Base-by-base conservation (phyloP, 2,888 invertebrate genomes). In the Onthophagus sagittarius region DNA sequence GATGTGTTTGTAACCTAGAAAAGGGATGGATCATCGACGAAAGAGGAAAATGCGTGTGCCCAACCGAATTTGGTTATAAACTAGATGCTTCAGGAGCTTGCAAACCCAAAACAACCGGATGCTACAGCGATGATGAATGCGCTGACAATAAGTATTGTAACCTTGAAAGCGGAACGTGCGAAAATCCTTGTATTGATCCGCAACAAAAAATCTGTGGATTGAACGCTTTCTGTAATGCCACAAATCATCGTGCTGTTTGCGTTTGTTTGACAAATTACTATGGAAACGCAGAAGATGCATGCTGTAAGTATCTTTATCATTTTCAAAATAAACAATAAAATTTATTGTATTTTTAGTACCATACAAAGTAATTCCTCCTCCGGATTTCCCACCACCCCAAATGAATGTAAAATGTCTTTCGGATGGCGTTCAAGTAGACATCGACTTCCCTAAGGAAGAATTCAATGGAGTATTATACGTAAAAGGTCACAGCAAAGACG, bases 401-500 rank as follows among this genome's bases (percentile, higher is more conserved):
- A 93, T 96, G 91, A 89, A 90, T 75, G 97, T 97, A 13, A 94
- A 93, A 80, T 97, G 97, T 84, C 86, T 96, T 77, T 95, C 96
- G 11, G 96, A 97, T 82, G 97, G 97, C 62, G 95, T 97, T 6
- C 93, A 94, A 83, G 96, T 97, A 0, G 91, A 92, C 81, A 91
- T 95, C 69, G 90, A 92, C 80, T 91, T 94, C 39, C 87, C 88
- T 15, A 71, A 62, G 15, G 90, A 92, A 79, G 90, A 90, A 79
- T 97, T 96, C 84, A 94, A 95, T 80, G 97, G 97, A 13, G 93
- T 97, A 0, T 86, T 97, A 0, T 97, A 97, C 81, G 97, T 97
- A 0, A 97, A 97, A 86, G 96, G 97, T 39, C 95, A 96, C 86
- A 96, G 96, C 83, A 96, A 97, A 84, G 95, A 97, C 81, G 95